Percentiles rank a stretch among this genome's conserved stretches.
These are phyloP conservation scores for Petaurus breviceps DNA, from an alignment of 2,113 vertebrate species.

Conservation along the genomic window DNA sequence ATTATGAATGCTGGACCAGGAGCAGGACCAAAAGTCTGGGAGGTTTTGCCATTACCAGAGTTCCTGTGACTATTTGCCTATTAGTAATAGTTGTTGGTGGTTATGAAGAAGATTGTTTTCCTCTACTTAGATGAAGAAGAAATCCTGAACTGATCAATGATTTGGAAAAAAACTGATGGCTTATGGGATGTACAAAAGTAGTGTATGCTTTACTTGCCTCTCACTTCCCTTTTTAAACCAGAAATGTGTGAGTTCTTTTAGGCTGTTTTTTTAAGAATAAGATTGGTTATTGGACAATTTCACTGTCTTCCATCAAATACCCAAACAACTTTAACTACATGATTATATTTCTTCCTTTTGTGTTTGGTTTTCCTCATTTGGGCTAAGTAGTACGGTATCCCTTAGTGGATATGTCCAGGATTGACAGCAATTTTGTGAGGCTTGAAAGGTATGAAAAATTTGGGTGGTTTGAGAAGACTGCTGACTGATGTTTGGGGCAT, in stretches of 20 bases:
- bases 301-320: not conserved
- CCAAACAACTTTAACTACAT: not conserved
- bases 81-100: too few relatives aligned
- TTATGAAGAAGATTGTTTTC: too few relatives aligned
- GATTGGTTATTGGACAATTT: not conserved
- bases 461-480: not conserved
- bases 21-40: too few relatives aligned
- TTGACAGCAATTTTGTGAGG: not conserved
- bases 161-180: not conserved
- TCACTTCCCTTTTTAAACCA: not conserved
- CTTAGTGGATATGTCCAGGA: not conserved
- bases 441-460: not conserved
- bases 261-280: not conserved
- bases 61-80: too few relatives aligned
- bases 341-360: not conserved
- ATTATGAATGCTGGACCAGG: too few relatives aligned
- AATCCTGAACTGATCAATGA: not conserved
- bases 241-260: not conserved
- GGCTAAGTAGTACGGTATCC: not conserved
- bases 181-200: not conserved
- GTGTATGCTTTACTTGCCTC: not conserved
- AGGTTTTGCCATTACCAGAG: too few relatives aligned
- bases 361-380: not conserved
- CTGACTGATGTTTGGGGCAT: not conserved
- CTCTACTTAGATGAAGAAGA: too few relatives aligned